Evolutionary conservation across 1,140 invertebrate genomes (phyloP).

Genomic region (Theocolax elegans): DNA sequence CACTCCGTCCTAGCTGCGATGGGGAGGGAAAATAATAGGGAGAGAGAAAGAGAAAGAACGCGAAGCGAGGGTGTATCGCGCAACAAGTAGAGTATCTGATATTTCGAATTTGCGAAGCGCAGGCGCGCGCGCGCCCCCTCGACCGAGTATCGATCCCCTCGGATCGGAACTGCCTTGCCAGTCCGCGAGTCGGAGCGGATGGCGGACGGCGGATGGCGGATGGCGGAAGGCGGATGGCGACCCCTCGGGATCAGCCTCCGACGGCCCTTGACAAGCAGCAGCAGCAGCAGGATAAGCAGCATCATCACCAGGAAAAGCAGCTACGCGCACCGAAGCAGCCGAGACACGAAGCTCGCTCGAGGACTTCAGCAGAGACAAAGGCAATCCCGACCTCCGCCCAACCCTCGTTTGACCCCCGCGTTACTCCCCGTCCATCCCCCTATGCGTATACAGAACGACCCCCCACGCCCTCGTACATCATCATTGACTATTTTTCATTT

Average conservation of each 20-base stretch:
- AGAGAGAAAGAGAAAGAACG: background rate
- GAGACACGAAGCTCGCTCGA: constrained; percentile 1
- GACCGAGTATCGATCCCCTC: constrained; percentile 31
- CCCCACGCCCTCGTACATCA: too few species aligned
- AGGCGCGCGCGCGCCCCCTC: constrained; percentile 7
- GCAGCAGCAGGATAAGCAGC: background rate
- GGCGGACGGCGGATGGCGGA: too few species aligned
- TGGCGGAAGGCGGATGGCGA: constrained; percentile 41
- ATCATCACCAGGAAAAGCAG: background rate
- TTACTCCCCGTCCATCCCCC: background rate
- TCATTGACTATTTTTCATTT: too few species aligned
- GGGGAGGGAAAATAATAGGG: background rate
- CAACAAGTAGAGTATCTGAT: constrained; percentile 38
- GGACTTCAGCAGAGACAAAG: constrained; percentile 28
- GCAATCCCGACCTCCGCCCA: too few species aligned
- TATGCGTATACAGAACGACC: background rate
- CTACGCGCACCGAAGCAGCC: background rate
- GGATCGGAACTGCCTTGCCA: background rate
- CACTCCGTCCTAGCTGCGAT: background rate
- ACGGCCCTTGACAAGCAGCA: background rate
- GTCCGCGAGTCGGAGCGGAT: constrained; percentile 20
- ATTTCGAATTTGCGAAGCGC: background rate
- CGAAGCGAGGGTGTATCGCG: background rate
- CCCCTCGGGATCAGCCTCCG: constrained; percentile 24
- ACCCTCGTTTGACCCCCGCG: too few species aligned